Evolutionary conservation across 2,888 invertebrate species (phyloP).

Genomic region (Deladenus siricidicola): DNA sequence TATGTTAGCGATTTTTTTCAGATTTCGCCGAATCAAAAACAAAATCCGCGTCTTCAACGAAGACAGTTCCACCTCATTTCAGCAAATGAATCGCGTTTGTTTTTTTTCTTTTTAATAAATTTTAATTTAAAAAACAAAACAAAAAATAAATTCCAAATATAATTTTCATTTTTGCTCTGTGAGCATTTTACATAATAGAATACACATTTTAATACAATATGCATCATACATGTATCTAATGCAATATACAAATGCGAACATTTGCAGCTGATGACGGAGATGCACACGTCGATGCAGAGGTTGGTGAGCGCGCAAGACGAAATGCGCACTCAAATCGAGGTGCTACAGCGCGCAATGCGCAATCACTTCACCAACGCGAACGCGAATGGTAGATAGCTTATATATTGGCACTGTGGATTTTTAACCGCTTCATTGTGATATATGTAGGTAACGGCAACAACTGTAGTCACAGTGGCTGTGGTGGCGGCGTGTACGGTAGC

Average conservation of each 20-base stretch:
- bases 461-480: too few relatives aligned
- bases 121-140: neutral
- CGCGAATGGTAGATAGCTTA: neutral
- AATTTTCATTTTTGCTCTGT: neutral
- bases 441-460: neutral
- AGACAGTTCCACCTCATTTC: constrained; percentile 40
- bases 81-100: constrained; percentile 44
- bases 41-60: constrained; percentile 51
- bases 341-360: constrained; percentile 49
- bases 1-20: constrained; percentile 6
- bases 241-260: too few relatives aligned
- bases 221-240: too few relatives aligned
- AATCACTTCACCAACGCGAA: constrained; percentile 39
- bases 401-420: too few relatives aligned
- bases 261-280: constrained; percentile 46
- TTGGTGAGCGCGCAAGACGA: constrained; percentile 47
- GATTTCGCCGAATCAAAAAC: constrained; percentile 50
- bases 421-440: too few relatives aligned
- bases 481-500: too few relatives aligned
- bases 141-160: neutral
- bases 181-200: neutral
- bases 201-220: too few relatives aligned
- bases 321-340: constrained; percentile 51
- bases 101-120: neutral
- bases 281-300: constrained; percentile 51